Conservation (phyloP, 1,140 invertebrate species). For the Proctacanthus coquilletti region DNA sequence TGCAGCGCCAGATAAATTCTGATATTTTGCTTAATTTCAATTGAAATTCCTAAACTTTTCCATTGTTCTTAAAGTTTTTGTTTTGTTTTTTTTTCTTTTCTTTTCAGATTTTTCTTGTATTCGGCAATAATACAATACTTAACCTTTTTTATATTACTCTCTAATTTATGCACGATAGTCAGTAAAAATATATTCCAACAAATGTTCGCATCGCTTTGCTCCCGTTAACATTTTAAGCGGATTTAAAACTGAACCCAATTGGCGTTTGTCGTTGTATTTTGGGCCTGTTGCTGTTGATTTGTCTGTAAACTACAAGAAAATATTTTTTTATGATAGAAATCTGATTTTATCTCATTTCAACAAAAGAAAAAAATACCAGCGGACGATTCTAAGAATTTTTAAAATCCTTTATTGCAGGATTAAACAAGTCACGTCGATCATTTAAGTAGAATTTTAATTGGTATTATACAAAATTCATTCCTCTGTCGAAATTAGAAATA, state of each 20-base stretch:
- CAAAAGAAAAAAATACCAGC: neutral
- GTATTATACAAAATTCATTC: too few relatives aligned
- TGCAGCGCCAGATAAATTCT: too few relatives aligned
- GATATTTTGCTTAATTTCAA: too few relatives aligned
- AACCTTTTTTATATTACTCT: neutral
- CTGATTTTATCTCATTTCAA: neutral
- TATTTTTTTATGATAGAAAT: slow-evolving; percentile 4
- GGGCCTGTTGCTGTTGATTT: slow-evolving; percentile 28
- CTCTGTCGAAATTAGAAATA: too few relatives aligned
- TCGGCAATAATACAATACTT: neutral
- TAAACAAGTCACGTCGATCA: too few relatives aligned
- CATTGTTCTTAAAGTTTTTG: neutral
- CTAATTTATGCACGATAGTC: neutral
- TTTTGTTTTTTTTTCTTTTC: neutral
- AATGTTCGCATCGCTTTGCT: too few relatives aligned
- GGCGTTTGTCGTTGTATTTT: slow-evolving; percentile 38
- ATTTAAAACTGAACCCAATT: slow-evolving; percentile 61
- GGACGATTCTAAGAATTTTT: slow-evolving; percentile 4
- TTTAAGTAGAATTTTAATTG: slow-evolving; percentile 2
- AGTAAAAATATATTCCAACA: neutral
- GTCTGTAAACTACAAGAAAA: slow-evolving; percentile 27
- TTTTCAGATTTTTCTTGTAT: neutral
- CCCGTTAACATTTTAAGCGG: too few relatives aligned
- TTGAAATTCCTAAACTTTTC: too few relatives aligned
- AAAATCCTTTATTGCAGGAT: slow-evolving; percentile 8